Evolutionary conservation across 2,113 vertebrate species (phyloP).

Genomic region (Strix uralensis): DNA sequence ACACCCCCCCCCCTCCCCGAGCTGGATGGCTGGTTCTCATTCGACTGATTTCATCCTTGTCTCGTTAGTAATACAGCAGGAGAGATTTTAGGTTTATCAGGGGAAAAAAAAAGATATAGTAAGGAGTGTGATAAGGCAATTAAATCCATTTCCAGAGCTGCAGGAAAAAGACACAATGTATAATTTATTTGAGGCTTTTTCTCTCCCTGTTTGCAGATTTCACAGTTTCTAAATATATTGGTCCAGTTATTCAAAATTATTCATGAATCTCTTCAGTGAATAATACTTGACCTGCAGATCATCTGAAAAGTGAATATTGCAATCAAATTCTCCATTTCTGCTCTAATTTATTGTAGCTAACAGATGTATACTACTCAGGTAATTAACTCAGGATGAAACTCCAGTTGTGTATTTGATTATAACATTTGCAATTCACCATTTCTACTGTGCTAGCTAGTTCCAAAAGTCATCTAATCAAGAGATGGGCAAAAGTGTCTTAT

Average conservation of each 20-base stretch:
- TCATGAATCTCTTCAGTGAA: background rate
- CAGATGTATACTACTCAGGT: background rate
- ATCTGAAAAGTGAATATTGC: background rate
- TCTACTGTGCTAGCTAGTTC: background rate
- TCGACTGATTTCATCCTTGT: background rate
- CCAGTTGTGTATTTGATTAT: background rate
- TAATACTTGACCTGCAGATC: constrained; percentile 11
- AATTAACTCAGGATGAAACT: background rate
- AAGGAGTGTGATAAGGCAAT: background rate
- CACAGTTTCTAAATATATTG: constrained; percentile 30
- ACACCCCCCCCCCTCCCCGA: fast-evolving
- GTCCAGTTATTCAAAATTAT: constrained; percentile 30
- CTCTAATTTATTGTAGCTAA: background rate
- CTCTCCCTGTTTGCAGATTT: background rate
- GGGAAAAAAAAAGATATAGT: background rate
- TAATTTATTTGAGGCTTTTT: background rate
- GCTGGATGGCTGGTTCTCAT: background rate
- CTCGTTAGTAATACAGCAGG: background rate
- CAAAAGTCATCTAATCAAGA: background rate
- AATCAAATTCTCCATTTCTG: constrained; percentile 7
- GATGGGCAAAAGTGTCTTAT: background rate
- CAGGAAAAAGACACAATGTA: background rate
- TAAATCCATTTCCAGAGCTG: background rate
- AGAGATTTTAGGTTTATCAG: background rate
- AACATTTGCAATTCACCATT: background rate